A percentile compares a stretch with the other conserved stretches of the same genome.
phyloP scores from a whole-genome alignment of 2,113 vertebrate genomes.

The Aleadryas rufinucha region DNA sequence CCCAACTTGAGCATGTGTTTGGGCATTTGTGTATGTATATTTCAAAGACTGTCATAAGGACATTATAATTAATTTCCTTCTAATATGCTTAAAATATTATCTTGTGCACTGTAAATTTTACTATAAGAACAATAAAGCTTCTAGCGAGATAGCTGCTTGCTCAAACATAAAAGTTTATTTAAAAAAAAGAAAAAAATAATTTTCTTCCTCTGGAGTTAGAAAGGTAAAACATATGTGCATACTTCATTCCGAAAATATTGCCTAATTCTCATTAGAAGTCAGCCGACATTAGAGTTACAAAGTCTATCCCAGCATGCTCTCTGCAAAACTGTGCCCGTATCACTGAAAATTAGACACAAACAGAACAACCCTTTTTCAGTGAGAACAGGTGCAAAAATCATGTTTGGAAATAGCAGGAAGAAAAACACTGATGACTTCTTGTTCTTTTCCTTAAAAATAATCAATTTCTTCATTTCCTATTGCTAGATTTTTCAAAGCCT shows the following conservation, averaged over 20 bases:
- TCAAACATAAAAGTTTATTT: neutral
- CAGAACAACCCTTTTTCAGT: neutral
- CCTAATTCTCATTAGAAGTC: neutral
- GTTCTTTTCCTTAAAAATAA: neutral
- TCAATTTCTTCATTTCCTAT: neutral
- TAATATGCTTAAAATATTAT: constrained; percentile 1
- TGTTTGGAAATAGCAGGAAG: neutral
- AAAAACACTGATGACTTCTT: neutral
- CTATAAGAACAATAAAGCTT: neutral
- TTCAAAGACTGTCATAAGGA: neutral
- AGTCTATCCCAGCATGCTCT: neutral
- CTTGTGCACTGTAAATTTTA: neutral
- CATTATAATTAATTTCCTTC: neutral
- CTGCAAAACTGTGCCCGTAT: neutral
- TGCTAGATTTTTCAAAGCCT: neutral
- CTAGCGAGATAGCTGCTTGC: neutral
- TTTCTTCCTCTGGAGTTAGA: neutral
- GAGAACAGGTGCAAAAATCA: neutral
- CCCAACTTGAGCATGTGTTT: neutral
- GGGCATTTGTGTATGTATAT: neutral
- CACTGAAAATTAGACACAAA: neutral
- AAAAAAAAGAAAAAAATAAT: fast-evolving
- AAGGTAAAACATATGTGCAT: neutral
- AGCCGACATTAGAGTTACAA: neutral
- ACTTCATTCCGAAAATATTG: neutral